Conservation (phyloP, 2,888 invertebrate genomes). For the Polymixis lichenea region DNA sequence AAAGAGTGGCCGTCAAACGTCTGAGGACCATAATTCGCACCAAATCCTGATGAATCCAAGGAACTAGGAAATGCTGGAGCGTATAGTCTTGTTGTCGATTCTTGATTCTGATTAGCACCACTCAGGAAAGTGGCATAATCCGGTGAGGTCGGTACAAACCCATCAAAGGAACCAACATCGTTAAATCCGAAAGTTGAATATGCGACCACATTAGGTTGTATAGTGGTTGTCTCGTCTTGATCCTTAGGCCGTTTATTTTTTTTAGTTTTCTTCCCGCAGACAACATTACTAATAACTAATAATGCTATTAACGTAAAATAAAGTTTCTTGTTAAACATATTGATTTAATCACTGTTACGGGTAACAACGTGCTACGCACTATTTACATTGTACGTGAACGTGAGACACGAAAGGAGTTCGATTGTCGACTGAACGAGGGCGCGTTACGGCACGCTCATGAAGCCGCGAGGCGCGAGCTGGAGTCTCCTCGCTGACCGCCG, state of each 20-base stretch:
- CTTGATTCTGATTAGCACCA: slow-evolving; percentile 77
- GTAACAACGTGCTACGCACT: slow-evolving; percentile 72
- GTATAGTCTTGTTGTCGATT: slow-evolving; percentile 81
- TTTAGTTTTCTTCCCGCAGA: slow-evolving; percentile 79
- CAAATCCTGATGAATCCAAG: slow-evolving; percentile 77
- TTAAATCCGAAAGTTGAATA: slow-evolving; percentile 88
- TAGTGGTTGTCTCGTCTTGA: slow-evolving; percentile 79
- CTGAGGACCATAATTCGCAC: slow-evolving; percentile 74
- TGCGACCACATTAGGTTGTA: slow-evolving; percentile 85
- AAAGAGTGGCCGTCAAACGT: slow-evolving; percentile 72
- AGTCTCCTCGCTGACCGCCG: slow-evolving; percentile 70
- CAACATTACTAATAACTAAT: slow-evolving; percentile 70
- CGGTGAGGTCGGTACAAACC: slow-evolving; percentile 85
- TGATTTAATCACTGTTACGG: slow-evolving; percentile 73
- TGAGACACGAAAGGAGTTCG: slow-evolving; percentile 80
- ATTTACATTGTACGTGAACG: slow-evolving; percentile 84
- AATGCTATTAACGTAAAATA: slow-evolving; percentile 76
- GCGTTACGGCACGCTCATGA: slow-evolving; percentile 69
- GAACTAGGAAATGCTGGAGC: slow-evolving; percentile 86
- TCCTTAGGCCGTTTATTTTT: slow-evolving; percentile 79
- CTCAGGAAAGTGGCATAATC: slow-evolving; percentile 82
- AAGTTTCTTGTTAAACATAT: slow-evolving; percentile 80
- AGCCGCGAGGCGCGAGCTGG: slow-evolving; percentile 67
- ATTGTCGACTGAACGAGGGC: slow-evolving; percentile 80
- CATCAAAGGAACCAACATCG: slow-evolving; percentile 84